Conservation (phyloP, 2,113 vertebrate species). For the Bufo bufo region DNA sequence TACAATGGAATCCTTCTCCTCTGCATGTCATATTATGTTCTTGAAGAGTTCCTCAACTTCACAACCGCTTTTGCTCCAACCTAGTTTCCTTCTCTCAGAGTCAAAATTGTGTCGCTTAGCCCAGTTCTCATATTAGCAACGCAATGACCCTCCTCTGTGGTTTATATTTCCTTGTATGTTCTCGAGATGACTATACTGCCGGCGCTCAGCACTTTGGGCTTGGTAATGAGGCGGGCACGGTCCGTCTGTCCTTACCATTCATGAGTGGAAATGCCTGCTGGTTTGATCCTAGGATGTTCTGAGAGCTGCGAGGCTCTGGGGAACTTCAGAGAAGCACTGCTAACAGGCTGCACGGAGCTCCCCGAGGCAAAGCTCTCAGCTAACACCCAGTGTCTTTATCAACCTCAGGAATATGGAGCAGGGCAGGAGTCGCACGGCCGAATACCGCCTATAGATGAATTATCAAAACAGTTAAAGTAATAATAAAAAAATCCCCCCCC, state of each 20-base stretch:
- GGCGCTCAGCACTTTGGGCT: neutral
- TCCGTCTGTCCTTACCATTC: constrained; percentile 19
- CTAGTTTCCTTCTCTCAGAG: constrained; percentile 29
- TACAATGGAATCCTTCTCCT: neutral
- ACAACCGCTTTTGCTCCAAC: neutral
- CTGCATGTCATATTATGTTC: constrained; percentile 24
- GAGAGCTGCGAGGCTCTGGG: constrained; percentile 34
- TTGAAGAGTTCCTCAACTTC: constrained; percentile 37
- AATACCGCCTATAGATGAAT: neutral
- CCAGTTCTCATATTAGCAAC: constrained; percentile 28
- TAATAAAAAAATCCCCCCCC: neutral
- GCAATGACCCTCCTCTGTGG: neutral
- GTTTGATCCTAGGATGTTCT: constrained; percentile 43
- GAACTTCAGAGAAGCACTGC: constrained; percentile 17
- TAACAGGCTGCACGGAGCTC: constrained; percentile 10
- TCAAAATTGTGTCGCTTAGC: constrained; percentile 44
- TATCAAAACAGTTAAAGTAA: neutral
- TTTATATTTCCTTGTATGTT: constrained; percentile 20
- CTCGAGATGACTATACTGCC: neutral
- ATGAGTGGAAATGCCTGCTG: constrained; percentile 19
- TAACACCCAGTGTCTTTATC: constrained; percentile 5
- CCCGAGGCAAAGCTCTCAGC: constrained; percentile 37
- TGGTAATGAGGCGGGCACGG: constrained; percentile 42
- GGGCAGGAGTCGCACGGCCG: neutral
- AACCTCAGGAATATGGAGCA: neutral